A percentile compares a stretch with the other conserved stretches of the same genome.
Conservation (phyloP, 2,113 vertebrate species). For the Ctenomys sociabilis region DNA sequence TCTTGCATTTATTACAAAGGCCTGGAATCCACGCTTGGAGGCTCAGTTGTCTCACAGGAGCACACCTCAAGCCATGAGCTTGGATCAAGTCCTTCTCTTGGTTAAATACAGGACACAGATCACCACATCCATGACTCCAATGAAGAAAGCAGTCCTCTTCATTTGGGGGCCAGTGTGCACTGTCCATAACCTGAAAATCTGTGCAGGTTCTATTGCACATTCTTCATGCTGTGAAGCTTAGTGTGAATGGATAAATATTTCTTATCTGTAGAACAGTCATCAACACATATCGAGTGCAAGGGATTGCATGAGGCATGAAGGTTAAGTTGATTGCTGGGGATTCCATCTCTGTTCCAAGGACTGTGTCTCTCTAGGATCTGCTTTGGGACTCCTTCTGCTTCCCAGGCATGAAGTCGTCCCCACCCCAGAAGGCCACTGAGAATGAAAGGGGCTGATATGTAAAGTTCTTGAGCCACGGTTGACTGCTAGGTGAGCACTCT, state of each 20-base stretch:
- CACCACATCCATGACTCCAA: not conserved
- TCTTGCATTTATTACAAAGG: not conserved
- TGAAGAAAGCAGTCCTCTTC: not conserved
- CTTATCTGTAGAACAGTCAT: conserved; percentile 11
- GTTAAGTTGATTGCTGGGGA: not conserved
- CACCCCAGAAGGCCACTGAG: not conserved
- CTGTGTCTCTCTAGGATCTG: not conserved
- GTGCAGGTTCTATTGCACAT: not conserved
- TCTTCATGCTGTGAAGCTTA: conserved; percentile 3
- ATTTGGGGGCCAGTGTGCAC: no score
- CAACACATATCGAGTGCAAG: not conserved
- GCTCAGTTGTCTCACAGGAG: not conserved
- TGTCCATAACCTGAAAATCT: not conserved
- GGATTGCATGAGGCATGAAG: no score
- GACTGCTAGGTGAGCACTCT: not conserved
- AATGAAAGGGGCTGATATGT: not conserved
- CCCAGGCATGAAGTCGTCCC: not conserved
- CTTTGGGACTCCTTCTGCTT: not conserved
- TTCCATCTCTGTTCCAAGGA: not conserved
- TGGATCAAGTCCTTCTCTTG: not conserved
- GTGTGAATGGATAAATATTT: not conserved
- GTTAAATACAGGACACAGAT: not conserved
- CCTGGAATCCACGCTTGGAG: not conserved
- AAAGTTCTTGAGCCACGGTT: not conserved
- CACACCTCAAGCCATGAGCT: not conserved